phyloP scores from a whole-genome alignment of 2,113 vertebrate genomes.

The Stegastes partitus region DNA sequence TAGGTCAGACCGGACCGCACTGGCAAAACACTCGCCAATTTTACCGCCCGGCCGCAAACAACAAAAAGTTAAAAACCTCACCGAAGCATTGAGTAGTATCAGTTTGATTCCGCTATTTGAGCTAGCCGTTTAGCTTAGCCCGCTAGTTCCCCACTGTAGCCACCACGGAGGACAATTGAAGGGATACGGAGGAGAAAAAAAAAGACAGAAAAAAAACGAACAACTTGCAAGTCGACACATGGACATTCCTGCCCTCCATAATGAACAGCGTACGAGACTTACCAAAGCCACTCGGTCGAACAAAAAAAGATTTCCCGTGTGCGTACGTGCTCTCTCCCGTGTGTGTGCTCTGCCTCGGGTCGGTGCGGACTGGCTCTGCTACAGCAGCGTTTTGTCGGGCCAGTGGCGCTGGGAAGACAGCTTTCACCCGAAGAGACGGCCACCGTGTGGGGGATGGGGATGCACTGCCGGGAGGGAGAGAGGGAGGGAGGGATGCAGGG shows the following conservation, averaged over 20 bases:
- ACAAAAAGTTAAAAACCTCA: background rate
- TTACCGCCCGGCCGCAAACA: background rate
- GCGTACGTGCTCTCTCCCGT: slow-evolving; percentile 40
- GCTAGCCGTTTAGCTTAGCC: slow-evolving; percentile 74
- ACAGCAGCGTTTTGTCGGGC: slow-evolving; percentile 73
- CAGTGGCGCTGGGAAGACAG: slow-evolving; percentile 75
- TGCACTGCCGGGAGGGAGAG: slow-evolving; percentile 71
- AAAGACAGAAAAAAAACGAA: slow-evolving; percentile 39
- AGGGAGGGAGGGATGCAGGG: slow-evolving; percentile 45
- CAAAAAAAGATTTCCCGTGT: slow-evolving; percentile 35
- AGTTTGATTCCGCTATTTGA: slow-evolving; percentile 33
- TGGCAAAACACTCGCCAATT: too few species aligned
- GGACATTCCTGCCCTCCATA: slow-evolving; percentile 37
- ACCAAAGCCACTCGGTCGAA: slow-evolving; percentile 65
- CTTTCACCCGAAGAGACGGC: slow-evolving; percentile 75
- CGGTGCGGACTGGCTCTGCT: slow-evolving; percentile 69
- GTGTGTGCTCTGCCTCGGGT: slow-evolving; percentile 40
- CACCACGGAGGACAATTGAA: slow-evolving; percentile 77
- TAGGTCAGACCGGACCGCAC: background rate
- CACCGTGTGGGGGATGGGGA: slow-evolving; percentile 83
- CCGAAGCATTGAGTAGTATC: background rate
- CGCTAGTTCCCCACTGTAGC: slow-evolving; percentile 65
- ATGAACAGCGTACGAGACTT: slow-evolving; percentile 53
- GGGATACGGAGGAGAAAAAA: slow-evolving; percentile 51
- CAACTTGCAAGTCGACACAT: slow-evolving; percentile 61